Evolutionary conservation across 2,113 vertebrate genomes (phyloP), one percentile per base, ranked within the genome.

Genomic region (Brachyhypopomus occidentalis): DNA sequence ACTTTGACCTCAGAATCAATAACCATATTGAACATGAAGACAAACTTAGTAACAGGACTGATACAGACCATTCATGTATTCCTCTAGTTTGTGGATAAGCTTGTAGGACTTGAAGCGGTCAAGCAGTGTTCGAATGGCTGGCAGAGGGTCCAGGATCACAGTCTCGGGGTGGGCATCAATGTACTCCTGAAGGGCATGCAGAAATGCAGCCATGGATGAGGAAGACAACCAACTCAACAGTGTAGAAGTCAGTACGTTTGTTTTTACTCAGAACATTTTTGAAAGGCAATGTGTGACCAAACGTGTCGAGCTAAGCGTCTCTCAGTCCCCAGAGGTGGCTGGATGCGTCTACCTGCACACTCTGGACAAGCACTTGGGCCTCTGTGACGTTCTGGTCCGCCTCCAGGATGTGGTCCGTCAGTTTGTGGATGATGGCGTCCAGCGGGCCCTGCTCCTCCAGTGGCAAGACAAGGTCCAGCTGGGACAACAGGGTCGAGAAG

Each of bases 361-460:
- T 94, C 19, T 97, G 96, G 74, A 99, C 95, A 88, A 98, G 86
- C 85, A 95, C 92, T 88, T 96, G 90, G 2, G 97, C 95, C 91
- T 98, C 96, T 71, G 94, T 96, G 86, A 98, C 96, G 5, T 97
- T 98, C 92, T 99, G 98, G 91, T 99, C 97, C 0, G 98, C 98
- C 90, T 99, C 98, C 22, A 99, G 93, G 85, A 99, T 98, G 86
- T 98, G 94, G 85, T 99, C 97, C 0, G 97, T 99, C 91, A 99
- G 93, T 89, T 99, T 99, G 93, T 99, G 98, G 89, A 99, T 97
- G 88, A 99, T 99, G 90, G 98, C 96, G 30, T 98, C 97, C 90
- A 99, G 91, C 0, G 97, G 98, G 2, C 97, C 97, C 88, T 98
- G 97, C 74, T 98, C 96, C 91, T 99, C 98, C 36, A 99, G 93